A percentile compares a stretch with the other conserved stretches of the same genome.
Conservation (phyloP, 2,113 vertebrate species). For the Laticauda laticaudata region DNA sequence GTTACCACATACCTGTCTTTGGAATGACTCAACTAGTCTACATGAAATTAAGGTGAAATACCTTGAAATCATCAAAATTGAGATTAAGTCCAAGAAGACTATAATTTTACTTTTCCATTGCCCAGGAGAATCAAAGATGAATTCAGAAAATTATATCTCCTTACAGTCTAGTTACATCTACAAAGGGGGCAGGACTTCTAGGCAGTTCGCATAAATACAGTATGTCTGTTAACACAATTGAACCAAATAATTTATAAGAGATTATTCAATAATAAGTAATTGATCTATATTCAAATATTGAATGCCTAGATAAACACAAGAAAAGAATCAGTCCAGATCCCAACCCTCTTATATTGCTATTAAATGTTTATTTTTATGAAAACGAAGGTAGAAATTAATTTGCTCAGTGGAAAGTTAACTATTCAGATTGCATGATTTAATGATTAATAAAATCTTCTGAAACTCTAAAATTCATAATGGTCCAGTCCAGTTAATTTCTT, state of each 20-base stretch:
- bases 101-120: no score
- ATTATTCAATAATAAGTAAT: not conserved
- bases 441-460: not conserved
- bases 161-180: not conserved
- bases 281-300: not conserved
- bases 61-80: not conserved
- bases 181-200: not conserved
- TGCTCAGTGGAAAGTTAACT: not conserved
- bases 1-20: not conserved
- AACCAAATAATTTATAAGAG: not conserved
- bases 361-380: not conserved
- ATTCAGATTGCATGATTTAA: not conserved
- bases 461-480: not conserved
- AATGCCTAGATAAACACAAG: not conserved
- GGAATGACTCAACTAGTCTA: not conserved
- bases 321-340: not conserved
- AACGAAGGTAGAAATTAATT: not conserved
- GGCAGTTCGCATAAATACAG: not conserved
- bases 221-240: not conserved
- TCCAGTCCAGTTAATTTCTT: not conserved
- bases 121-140: no score
- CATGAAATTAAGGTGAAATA: not conserved
- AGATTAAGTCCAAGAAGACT: no score
- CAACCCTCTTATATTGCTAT: not conserved
- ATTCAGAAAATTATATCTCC: no score